phyloP scores from a whole-genome alignment of 2,888 invertebrate genomes.

The Perdita meconis region DNA sequence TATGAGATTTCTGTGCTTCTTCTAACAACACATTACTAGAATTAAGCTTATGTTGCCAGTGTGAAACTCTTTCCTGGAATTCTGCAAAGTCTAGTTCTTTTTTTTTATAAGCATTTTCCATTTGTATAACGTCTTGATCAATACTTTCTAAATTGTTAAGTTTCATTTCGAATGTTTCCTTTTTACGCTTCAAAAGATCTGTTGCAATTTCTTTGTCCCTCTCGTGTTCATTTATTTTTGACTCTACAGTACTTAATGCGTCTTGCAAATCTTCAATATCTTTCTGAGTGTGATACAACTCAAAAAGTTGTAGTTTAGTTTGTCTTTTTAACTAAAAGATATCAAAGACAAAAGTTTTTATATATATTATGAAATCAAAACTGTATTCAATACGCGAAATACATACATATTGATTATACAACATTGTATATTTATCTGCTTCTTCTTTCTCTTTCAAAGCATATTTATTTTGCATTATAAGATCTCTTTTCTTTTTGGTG shows the following conservation, averaged over 20 bases:
- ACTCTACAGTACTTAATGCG: background rate
- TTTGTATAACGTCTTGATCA: conserved; percentile 19
- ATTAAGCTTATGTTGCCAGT: conserved; percentile 95
- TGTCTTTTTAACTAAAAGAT: conserved; percentile 91
- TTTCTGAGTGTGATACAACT: conserved; percentile 95
- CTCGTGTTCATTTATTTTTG: conserved; percentile 1
- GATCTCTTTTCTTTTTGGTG: conserved; percentile 94
- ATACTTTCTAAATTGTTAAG: conserved; percentile 3
- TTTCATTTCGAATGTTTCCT: background rate
- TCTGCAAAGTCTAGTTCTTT: conserved; percentile 94
- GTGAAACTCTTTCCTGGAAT: conserved; percentile 95
- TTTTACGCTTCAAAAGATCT: background rate
- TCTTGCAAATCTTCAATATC: conserved; percentile 90
- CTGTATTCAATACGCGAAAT: background rate
- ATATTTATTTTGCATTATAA: conserved; percentile 96
- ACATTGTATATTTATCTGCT: conserved; percentile 95
- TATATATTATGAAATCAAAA: background rate
- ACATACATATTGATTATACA: conserved; percentile 93
- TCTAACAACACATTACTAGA: conserved; percentile 93
- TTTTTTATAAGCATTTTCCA: conserved; percentile 83
- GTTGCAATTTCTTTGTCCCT: background rate
- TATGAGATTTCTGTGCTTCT: conserved; percentile 93
- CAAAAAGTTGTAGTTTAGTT: conserved; percentile 93
- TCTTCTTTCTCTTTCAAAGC: conserved; percentile 97
- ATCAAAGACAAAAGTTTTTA: conserved; percentile 1